Base-by-base conservation (phyloP, 1,140 invertebrate genomes). In the Hyposmocoma kahamanoa region DNA sequence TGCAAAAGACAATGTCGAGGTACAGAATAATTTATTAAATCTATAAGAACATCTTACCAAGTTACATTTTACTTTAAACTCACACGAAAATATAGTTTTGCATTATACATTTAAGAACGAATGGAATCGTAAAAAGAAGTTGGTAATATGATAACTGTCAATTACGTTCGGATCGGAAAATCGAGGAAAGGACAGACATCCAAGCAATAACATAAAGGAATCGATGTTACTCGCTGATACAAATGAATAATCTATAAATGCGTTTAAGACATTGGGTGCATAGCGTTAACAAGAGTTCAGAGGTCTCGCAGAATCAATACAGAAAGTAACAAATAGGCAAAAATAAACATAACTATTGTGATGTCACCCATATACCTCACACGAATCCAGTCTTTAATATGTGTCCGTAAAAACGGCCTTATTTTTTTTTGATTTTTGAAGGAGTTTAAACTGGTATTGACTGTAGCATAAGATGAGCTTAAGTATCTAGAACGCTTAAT, bases 231-330 rank as follows among this genome's bases (percentile, higher is more conserved):
- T n/a, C n/a, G 49, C 38, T 76, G 67, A 79, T 77, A 84, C 72
- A 79, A 84, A 83, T 83, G 75, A 81, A 78, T 79, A 73, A 81
- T 79, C 80, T 81, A 78, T 81, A 78, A 78, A 84, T 73, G 72
- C 62, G 70, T 74, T 79, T 71, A 83, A 80, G 71, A 79, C 67
- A 71, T 72, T 75, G 65, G 56, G 63, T 61, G 46, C 11, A 11
- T 18, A 0, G 42, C 24, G 32, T 19, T 2, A 11, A 28, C 11
- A 28, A 6, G n/a, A n/a, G n/a, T n/a, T n/a, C n/a, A n/a, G n/a
- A n/a, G n/a, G n/a, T n/a, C n/a, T n/a, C n/a, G n/a, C n/a, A n/a
- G n/a, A n/a, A n/a, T n/a, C n/a, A n/a, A n/a, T n/a, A n/a, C n/a
- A n/a, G n/a, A n/a, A n/a, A n/a, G n/a, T n/a, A n/a, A n/a, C n/a